These are phyloP conservation scores for Pipistrellus pygmaeus DNA, from an alignment of 2,797 vertebrate genomes.

Conservation along the genomic window DNA sequence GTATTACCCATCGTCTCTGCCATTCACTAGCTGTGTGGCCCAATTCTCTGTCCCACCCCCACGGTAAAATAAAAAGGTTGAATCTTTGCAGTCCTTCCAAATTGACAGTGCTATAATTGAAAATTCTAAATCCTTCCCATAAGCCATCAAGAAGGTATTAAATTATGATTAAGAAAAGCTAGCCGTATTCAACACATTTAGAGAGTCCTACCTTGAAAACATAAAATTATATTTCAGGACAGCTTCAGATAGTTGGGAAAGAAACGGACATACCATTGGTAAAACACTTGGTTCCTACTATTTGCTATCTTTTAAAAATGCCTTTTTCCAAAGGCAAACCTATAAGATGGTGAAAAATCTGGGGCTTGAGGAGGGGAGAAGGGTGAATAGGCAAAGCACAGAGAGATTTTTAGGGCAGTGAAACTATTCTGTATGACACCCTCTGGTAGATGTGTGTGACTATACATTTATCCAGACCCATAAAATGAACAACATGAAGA, in stretches of 20 bases:
- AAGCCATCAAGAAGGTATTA: not conserved
- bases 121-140: constrained; percentile 14
- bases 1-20: not conserved
- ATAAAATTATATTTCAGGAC: constrained; percentile 33
- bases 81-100: not conserved
- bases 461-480: not conserved
- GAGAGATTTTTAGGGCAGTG: not conserved
- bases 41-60: not conserved
- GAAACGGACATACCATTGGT: not conserved
- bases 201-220: constrained; percentile 8
- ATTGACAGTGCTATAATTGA: not conserved
- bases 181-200: not conserved
- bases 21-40: not conserved
- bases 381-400: not conserved
- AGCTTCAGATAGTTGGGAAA: not conserved
- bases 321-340: not conserved
- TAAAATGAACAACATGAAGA: not conserved
- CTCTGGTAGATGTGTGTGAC: not conserved
- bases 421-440: not conserved
- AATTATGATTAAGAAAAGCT: not conserved
- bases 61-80: not conserved
- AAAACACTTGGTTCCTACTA: not conserved
- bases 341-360: not conserved
- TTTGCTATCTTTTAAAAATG: not conserved
- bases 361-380: not conserved